phyloP scores from a whole-genome alignment of 1,140 invertebrate genomes.

The Drosophila elegans region DNA sequence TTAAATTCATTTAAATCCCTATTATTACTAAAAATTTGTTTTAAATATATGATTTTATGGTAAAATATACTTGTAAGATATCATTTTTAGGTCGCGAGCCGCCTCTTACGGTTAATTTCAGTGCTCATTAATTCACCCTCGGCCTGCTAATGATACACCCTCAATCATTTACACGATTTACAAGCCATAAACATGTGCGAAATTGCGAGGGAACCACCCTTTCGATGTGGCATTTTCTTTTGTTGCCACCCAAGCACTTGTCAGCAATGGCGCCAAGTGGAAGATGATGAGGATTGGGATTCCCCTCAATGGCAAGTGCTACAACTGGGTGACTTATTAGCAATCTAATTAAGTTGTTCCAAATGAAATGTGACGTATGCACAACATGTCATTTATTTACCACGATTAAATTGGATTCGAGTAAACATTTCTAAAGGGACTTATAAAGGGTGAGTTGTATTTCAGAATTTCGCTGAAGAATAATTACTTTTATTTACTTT shows the following conservation, averaged over 20 bases:
- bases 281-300: slow-evolving; percentile 8
- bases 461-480: no score
- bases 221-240: neutral
- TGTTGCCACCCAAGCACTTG: slow-evolving; percentile 76
- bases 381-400: slow-evolving; percentile 51
- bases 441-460: neutral
- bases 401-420: slow-evolving; percentile 42
- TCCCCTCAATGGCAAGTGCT: slow-evolving; percentile 41
- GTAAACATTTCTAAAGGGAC: neutral
- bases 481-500: no score
- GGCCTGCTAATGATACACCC: slow-evolving; percentile 49
- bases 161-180: slow-evolving; percentile 63
- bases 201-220: slow-evolving; percentile 13
- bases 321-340: slow-evolving; percentile 64
- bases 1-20: neutral
- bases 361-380: slow-evolving; percentile 73
- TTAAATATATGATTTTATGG: no score
- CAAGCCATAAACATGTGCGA: slow-evolving; percentile 51
- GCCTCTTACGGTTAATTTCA: slow-evolving; percentile 6
- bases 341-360: slow-evolving; percentile 77
- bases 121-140: slow-evolving; percentile 32
- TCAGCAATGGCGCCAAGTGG: slow-evolving; percentile 75
- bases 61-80: neutral
- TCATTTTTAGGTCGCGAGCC: no score
- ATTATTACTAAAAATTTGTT: no score